Evolutionary conservation across 2,888 invertebrate species (phyloP).

Genomic region (Pyrgus malvae): DNA sequence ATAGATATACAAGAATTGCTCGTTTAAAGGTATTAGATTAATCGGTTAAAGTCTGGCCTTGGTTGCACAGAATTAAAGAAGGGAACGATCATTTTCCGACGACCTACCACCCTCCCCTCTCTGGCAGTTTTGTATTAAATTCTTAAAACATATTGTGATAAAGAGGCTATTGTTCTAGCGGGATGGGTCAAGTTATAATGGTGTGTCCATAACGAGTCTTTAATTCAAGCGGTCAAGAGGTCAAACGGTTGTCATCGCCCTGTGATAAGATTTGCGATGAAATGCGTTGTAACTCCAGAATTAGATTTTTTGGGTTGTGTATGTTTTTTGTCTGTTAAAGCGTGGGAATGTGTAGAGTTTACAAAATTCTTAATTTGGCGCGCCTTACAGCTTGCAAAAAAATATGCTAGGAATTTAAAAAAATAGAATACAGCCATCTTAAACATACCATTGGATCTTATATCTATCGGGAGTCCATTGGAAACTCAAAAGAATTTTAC

Average conservation of each 20-base stretch:
- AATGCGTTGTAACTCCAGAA: slow-evolving; percentile 40
- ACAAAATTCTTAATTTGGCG: too few species aligned
- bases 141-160: neutral
- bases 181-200: slow-evolving; percentile 40
- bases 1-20: too few species aligned
- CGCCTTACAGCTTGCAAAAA: too few species aligned
- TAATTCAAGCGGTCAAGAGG: slow-evolving; percentile 54
- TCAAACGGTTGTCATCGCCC: slow-evolving; percentile 60
- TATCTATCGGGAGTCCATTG: too few species aligned
- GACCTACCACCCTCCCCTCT: neutral
- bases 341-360: too few species aligned
- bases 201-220: slow-evolving; percentile 47
- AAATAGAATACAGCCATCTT: too few species aligned
- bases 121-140: neutral
- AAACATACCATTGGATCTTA: too few species aligned
- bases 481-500: too few species aligned
- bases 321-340: too few species aligned
- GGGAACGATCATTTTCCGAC: slow-evolving; percentile 1
- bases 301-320: neutral
- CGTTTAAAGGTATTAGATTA: too few species aligned
- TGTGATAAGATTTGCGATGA: slow-evolving; percentile 45
- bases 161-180: slow-evolving; percentile 2
- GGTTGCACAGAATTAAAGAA: slow-evolving; percentile 10
- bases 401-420: too few species aligned
- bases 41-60: neutral